Conservation (phyloP, 2,113 vertebrate species). For the Podarcis muralis region DNA sequence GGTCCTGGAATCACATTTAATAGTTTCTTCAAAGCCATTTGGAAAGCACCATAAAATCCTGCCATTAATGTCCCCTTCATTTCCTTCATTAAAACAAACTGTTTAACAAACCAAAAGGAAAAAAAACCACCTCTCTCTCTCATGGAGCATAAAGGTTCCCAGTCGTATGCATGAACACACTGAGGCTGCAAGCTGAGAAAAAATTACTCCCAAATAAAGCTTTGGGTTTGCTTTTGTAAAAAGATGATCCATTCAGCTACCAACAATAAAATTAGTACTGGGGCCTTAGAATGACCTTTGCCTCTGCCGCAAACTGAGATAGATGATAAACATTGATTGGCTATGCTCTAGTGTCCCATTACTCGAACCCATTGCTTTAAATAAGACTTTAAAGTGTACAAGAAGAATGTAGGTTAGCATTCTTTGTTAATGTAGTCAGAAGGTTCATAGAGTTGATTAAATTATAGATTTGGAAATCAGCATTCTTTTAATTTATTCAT, state of each 20-base stretch:
- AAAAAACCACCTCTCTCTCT: neutral
- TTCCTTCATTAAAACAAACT: conserved; percentile 46
- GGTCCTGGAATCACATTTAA: conserved; percentile 43
- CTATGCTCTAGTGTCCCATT: neutral
- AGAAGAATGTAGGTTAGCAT: neutral
- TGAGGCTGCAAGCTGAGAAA: conserved; percentile 20
- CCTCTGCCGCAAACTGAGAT: neutral
- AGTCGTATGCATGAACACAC: neutral
- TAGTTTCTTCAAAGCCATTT: conserved; percentile 54
- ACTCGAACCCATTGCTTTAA: neutral
- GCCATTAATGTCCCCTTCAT: conserved; percentile 39
- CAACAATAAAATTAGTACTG: neutral
- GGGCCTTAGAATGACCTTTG: neutral
- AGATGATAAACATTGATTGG: neutral
- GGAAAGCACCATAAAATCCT: conserved; percentile 34
- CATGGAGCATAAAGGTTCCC: conserved; percentile 25
- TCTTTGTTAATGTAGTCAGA: neutral
- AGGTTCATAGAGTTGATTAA: neutral
- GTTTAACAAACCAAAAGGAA: conserved; percentile 31
- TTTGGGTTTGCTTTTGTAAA: neutral
- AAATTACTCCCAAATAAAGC: neutral
- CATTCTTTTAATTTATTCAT: neutral
- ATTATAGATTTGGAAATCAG: neutral
- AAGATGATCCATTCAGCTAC: neutral
- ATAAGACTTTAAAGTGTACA: no score